A percentile compares a stretch with the other conserved stretches of the same genome.
Evolutionary conservation across 2,113 vertebrate genomes (phyloP).

Genomic region (Channa argus): DNA sequence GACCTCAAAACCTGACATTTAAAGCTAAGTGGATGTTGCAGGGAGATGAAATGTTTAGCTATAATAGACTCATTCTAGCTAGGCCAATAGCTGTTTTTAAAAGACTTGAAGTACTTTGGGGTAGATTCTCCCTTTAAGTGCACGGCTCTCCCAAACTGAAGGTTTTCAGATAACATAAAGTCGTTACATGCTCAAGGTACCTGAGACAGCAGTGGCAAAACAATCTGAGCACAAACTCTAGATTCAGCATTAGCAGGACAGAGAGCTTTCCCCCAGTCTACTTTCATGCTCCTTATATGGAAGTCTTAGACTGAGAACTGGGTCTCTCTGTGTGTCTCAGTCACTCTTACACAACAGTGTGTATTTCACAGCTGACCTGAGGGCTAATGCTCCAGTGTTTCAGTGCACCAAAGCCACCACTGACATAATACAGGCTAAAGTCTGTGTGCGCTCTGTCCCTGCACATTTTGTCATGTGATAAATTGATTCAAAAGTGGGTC

Average conservation of each 20-base stretch:
- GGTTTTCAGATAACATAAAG: neutral
- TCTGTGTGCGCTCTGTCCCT: conserved; percentile 17
- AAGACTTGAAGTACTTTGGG: neutral
- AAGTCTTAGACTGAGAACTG: conserved; percentile 51
- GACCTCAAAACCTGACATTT: conserved; percentile 39
- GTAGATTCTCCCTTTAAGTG: conserved; percentile 15
- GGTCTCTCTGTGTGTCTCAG: conserved; percentile 51
- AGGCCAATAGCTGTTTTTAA: neutral
- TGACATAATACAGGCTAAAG: conserved; percentile 46
- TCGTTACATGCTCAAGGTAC: conserved; percentile 16
- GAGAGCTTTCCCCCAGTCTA: conserved; percentile 21
- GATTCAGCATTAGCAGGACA: conserved; percentile 43
- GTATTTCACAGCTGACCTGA: conserved; percentile 56
- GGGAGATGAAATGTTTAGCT: conserved; percentile 15
- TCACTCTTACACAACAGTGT: conserved; percentile 66
- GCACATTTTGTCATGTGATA: neutral
- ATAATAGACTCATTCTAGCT: neutral
- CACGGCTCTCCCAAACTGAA: neutral
- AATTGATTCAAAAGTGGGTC: neutral
- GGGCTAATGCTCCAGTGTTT: conserved; percentile 47
- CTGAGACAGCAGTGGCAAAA: conserved; percentile 12
- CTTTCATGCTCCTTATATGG: conserved; percentile 51
- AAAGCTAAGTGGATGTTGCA: neutral
- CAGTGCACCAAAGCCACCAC: conserved; percentile 30
- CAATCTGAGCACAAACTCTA: conserved; percentile 24